Evolutionary conservation across 2,888 invertebrate genomes (phyloP).

Genomic region (Lasius fuliginosus): DNA sequence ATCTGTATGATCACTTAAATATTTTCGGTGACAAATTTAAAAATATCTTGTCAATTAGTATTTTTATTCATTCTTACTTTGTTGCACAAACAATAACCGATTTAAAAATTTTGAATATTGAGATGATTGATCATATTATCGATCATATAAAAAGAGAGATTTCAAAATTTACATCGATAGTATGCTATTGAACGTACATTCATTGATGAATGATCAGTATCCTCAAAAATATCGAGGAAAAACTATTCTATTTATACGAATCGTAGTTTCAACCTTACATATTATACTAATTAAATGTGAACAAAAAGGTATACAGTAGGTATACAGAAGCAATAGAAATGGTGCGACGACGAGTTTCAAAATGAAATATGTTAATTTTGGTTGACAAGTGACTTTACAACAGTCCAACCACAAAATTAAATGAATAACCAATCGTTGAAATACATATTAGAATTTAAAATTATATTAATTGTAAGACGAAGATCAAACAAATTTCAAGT

Average conservation of each 20-base stretch:
- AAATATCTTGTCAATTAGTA: neutral
- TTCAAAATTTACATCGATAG: neutral
- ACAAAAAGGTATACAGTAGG: neutral
- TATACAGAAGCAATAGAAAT: neutral
- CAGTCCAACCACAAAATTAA: neutral
- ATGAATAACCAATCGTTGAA: neutral
- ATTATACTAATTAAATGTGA: slow-evolving; percentile 1
- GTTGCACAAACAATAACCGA: too few species aligned
- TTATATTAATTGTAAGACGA: neutral
- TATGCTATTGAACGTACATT: too few species aligned
- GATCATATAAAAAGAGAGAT: neutral
- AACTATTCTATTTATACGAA: neutral
- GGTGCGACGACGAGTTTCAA: neutral
- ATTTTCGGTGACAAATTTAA: neutral
- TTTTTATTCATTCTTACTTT: neutral
- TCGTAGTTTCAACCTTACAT: neutral
- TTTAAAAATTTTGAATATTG: neutral
- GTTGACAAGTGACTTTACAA: neutral
- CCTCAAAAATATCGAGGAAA: neutral
- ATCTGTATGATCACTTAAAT: neutral
- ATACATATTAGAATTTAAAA: neutral
- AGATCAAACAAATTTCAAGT: neutral
- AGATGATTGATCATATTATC: neutral
- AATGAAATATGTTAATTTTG: neutral
- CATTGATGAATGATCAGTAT: slow-evolving; percentile 3